Conservation (phyloP, 2,888 invertebrate species). For the Scelioninae gen. 2 region DNA sequence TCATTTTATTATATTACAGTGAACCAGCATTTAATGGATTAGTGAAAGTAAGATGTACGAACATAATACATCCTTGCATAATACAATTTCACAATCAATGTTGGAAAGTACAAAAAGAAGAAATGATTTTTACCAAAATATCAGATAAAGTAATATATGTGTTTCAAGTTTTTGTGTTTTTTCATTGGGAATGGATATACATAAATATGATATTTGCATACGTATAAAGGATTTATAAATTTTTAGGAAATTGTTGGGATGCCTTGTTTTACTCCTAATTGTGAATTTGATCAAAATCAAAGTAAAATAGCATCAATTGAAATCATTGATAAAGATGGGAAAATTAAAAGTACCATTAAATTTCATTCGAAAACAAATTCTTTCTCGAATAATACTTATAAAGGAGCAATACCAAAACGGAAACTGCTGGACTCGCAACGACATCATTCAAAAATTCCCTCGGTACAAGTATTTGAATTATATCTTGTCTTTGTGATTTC, state of each 20-base stretch:
- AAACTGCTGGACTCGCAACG: neutral
- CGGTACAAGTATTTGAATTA: too few species aligned
- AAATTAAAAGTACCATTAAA: slow-evolving; percentile 57
- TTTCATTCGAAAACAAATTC: slow-evolving; percentile 30
- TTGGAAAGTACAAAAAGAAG: slow-evolving; percentile 67
- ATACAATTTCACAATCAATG: slow-evolving; percentile 66
- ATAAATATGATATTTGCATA: too few species aligned
- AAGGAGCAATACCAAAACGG: slow-evolving; percentile 66
- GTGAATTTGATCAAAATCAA: slow-evolving; percentile 52
- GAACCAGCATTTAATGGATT: slow-evolving; percentile 68
- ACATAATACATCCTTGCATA: slow-evolving; percentile 61
- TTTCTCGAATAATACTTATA: slow-evolving; percentile 32
- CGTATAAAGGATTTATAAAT: too few species aligned
- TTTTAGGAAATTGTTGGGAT: slow-evolving; percentile 62
- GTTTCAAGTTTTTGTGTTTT: slow-evolving; percentile 5
- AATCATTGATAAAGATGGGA: slow-evolving; percentile 61
- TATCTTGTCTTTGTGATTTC: too few species aligned
- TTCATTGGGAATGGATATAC: too few species aligned
- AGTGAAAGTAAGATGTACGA: slow-evolving; percentile 64
- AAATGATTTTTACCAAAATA: too few species aligned
- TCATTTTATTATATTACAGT: slow-evolving; percentile 44
- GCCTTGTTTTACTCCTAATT: slow-evolving; percentile 66
- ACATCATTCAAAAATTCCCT: too few species aligned
- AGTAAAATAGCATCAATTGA: slow-evolving; percentile 62
- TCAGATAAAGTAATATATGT: too few species aligned